A percentile compares a stretch with the other conserved stretches of the same genome.
Evolutionary conservation across 2,888 invertebrate genomes (phyloP).

Genomic region (Bembecia ichneumoniformis): DNA sequence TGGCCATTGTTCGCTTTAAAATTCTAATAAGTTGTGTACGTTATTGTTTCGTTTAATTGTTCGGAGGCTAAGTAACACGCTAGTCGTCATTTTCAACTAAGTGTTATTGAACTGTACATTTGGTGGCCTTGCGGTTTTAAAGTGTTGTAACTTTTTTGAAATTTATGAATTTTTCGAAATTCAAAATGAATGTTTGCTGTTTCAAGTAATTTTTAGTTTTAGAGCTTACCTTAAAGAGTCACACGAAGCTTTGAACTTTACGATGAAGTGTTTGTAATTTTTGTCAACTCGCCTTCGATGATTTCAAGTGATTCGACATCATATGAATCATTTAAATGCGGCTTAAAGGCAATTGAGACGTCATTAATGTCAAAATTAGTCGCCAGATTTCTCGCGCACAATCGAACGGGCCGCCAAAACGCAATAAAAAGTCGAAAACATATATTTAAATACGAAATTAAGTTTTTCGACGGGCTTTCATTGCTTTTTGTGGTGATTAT

Average conservation of each 20-base stretch:
- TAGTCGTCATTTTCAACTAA: not conserved
- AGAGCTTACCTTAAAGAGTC: too few species aligned
- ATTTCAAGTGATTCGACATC: too few species aligned
- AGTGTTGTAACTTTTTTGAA: too few species aligned
- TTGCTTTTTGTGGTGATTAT: constrained; percentile 57
- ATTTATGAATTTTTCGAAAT: too few species aligned
- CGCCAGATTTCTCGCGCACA: constrained; percentile 7
- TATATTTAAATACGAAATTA: constrained; percentile 65
- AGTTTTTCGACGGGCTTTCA: constrained; percentile 61
- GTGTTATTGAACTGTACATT: constrained; percentile 3
- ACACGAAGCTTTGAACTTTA: not conserved
- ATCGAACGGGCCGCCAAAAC: constrained; percentile 6
- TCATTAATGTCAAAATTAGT: constrained; percentile 17
- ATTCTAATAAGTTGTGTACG: too few species aligned
- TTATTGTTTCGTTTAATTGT: too few species aligned
- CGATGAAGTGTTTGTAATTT: not conserved
- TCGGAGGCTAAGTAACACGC: too few species aligned
- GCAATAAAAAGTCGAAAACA: constrained; percentile 37
- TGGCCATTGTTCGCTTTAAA: too few species aligned
- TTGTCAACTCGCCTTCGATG: not conserved
- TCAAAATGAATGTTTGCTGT: too few species aligned
- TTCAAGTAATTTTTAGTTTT: too few species aligned
- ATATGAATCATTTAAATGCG: not conserved
- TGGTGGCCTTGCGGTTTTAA: too few species aligned
- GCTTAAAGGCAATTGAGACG: constrained; percentile 5